phyloP scores from a whole-genome alignment of 2,888 invertebrate genomes.

The Latrodectus hesperus region DNA sequence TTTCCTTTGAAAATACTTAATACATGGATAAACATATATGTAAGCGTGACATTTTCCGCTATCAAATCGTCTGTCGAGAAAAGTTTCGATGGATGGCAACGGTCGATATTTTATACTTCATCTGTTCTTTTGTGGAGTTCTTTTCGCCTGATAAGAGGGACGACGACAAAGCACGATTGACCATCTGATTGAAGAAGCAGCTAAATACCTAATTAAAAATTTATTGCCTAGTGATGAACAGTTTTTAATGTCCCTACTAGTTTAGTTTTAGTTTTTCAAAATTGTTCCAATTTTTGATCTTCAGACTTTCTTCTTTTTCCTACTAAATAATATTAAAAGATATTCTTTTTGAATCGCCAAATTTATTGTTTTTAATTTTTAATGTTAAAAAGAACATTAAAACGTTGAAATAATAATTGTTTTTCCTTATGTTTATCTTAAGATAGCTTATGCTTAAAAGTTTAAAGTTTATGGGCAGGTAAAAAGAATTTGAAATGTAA shows the following conservation, averaged over 20 bases:
- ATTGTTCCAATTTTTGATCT: background rate
- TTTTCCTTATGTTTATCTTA: too few species aligned
- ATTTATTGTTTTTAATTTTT: too few species aligned
- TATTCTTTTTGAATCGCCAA: too few species aligned
- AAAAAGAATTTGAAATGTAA: too few species aligned
- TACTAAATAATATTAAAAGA: background rate
- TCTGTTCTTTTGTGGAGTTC: constrained; percentile 17
- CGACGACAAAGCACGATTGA: background rate
- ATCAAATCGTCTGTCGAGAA: background rate
- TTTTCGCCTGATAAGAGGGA: background rate
- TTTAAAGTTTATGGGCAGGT: too few species aligned
- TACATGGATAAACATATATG: background rate
- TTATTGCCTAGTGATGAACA: background rate
- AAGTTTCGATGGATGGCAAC: background rate
- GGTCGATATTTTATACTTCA: constrained; percentile 14
- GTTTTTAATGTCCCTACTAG: background rate
- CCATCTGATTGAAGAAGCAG: background rate
- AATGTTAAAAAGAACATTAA: too few species aligned
- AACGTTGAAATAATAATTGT: too few species aligned
- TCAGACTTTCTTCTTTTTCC: background rate
- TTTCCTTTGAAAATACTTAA: background rate
- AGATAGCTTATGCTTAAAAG: too few species aligned
- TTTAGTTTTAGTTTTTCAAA: background rate
- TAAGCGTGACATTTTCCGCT: background rate
- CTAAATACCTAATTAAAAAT: background rate